Evolutionary conservation across 53 echinoderm and acorn worm species (phyloP), one percentile per base, ranked within the genome.

Genomic region (Arbacia lixula): DNA sequence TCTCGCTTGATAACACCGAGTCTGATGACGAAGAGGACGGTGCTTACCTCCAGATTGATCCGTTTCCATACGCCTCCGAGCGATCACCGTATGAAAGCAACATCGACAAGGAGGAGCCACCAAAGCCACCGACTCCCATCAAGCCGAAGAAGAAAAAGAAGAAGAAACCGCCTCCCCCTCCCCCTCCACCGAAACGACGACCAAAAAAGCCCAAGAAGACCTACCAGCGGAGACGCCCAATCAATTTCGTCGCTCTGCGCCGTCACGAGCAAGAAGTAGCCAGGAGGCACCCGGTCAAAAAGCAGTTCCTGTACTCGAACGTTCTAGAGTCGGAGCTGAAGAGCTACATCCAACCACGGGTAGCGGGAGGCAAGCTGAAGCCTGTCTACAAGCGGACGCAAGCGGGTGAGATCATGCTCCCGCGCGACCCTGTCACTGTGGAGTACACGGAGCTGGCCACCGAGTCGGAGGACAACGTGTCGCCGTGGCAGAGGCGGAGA

Each of bases 291-390:
- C 96, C 96, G 1, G 81, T 93, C 31, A 66, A 77, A 63, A 96
- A 96, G 27, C 93, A 91, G 57, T 91, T 96, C 39, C 66, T 96
- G 8, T 96, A 93, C 60, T 93, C 93, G 6, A 91, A 93, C 26
- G 65, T 89, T 12, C 57, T 93, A 46, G 87, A 91, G 29, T 69
- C 58, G 24, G 93, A 93, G 60, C 64, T 93, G 5, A 66, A 96
- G 68, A 91, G 80, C 32, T 82, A 89, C n/a, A 91, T 91, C 6
- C 93, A 91, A 27, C 77, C 88, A 24, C 65, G 91, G 28, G 2
- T 85, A 1, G 87, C 93, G 9, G 96, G 96, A 19, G 91, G 96
- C 6, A 96, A 91, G 30, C 91, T 96, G 10, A 96, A 96, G 88
- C 91, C 93, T 16, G 56, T 83, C 51, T 83, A 66, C 24, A 83